Percentiles rank a stretch among this genome's conserved stretches.
Conservation (phyloP, 1,140 invertebrate genomes). For the Paramacrobiotus metropolitanus region DNA sequence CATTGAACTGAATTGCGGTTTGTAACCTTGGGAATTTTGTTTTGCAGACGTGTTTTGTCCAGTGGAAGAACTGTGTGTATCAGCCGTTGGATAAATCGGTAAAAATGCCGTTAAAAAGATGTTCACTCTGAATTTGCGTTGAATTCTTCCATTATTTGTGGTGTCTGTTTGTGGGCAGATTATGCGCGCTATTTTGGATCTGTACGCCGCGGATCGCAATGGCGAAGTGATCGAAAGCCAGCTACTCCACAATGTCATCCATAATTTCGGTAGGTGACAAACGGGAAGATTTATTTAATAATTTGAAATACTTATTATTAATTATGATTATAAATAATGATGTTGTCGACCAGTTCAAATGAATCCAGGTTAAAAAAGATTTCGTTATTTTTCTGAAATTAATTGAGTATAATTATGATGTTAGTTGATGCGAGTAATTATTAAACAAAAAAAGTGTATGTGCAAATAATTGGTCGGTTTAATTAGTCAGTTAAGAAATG, state of each 20-base stretch:
- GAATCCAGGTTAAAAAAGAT: too few relatives aligned
- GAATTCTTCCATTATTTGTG: not conserved
- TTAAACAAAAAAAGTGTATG: conserved; percentile 22
- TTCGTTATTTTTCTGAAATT: too few relatives aligned
- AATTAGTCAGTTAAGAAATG: too few relatives aligned
- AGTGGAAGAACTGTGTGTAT: conserved; percentile 87
- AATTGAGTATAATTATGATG: conserved; percentile 10
- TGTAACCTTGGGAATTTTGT: not conserved
- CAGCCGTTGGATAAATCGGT: conserved; percentile 70
- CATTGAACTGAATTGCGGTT: not conserved
- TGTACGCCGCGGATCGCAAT: conserved; percentile 83
- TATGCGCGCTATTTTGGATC: conserved; percentile 81
- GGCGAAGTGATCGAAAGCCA: conserved; percentile 89
- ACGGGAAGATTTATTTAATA: too few relatives aligned
- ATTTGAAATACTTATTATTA: too few relatives aligned
- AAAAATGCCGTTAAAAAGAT: conserved; percentile 2
- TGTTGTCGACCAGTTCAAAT: too few relatives aligned
- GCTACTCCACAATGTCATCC: conserved; percentile 69
- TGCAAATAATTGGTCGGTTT: too few relatives aligned
- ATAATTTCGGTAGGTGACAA: conserved; percentile 51
- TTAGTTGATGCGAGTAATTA: conserved; percentile 35
- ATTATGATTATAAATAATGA: too few relatives aligned
- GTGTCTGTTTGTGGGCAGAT: too few relatives aligned
- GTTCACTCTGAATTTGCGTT: conserved; percentile 1
- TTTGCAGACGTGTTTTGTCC: conserved; percentile 60